These are phyloP conservation scores for Pheosia tremula DNA, from an alignment of 2,888 invertebrate genomes.

Conservation along the genomic window DNA sequence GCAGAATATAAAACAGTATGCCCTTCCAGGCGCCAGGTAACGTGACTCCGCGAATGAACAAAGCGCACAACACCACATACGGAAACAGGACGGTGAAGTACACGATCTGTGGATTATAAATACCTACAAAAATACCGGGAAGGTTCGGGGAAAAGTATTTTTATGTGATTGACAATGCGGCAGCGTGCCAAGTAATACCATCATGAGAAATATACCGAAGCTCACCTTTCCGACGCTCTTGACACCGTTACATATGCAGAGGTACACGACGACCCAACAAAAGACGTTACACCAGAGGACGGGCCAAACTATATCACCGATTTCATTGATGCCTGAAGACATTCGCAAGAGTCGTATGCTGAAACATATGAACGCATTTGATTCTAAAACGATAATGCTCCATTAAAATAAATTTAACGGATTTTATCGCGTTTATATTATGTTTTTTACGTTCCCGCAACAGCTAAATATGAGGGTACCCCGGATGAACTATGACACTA, in stretches of 20 bases:
- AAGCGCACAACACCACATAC: slow-evolving; percentile 88
- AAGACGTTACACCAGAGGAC: slow-evolving; percentile 89
- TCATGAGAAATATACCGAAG: slow-evolving; percentile 30
- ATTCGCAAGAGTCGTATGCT: slow-evolving; percentile 92
- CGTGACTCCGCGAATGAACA: slow-evolving; percentile 91
- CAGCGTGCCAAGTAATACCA: slow-evolving; percentile 51
- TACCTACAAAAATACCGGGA: slow-evolving; percentile 24
- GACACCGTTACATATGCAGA: slow-evolving; percentile 94
- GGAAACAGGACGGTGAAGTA: slow-evolving; percentile 96
- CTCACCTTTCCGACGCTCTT: slow-evolving; percentile 93
- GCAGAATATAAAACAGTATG: slow-evolving; percentile 90
- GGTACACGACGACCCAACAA: slow-evolving; percentile 92
- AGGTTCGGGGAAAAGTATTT: slow-evolving; percentile 34
- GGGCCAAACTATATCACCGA: slow-evolving; percentile 92
- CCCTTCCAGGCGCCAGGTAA: slow-evolving; percentile 92
- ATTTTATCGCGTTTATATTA: too few species aligned
- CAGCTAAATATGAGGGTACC: too few species aligned
- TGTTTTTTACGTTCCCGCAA: too few species aligned
- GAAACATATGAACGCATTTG: slow-evolving; percentile 42
- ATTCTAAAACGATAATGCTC: too few species aligned
- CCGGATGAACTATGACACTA: too few species aligned
- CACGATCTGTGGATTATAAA: slow-evolving; percentile 79
- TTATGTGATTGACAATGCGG: slow-evolving; percentile 50
- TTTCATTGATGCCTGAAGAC: slow-evolving; percentile 88
- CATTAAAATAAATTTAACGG: too few species aligned